These are phyloP conservation scores for Loriculus beryllinus DNA, from an alignment of 2,797 vertebrate genomes.

Conservation along the genomic window DNA sequence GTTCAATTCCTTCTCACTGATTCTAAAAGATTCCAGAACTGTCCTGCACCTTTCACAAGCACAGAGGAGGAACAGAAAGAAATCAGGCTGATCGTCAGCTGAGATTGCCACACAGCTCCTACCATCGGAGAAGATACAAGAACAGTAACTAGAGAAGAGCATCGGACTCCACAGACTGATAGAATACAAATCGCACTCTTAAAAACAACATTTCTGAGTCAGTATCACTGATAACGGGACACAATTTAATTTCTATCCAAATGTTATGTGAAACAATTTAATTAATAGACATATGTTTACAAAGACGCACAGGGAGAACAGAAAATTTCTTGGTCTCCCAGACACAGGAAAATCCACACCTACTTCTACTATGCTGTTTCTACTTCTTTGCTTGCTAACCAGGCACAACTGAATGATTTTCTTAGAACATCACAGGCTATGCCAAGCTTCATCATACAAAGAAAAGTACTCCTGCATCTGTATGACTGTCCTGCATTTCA, in stretches of 20 bases:
- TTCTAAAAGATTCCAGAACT: neutral
- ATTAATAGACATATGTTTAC: neutral
- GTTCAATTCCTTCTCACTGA: neutral
- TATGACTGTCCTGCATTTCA: neutral
- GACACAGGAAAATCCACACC: neutral
- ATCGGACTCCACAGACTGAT: neutral
- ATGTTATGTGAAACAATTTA: neutral
- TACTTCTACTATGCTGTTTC: neutral
- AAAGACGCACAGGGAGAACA: neutral
- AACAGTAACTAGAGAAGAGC: neutral
- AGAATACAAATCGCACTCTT: neutral
- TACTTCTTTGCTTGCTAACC: neutral
- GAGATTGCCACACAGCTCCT: neutral
- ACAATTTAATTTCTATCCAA: neutral
- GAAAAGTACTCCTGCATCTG: fast-evolving
- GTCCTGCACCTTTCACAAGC: neutral
- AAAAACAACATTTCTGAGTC: neutral
- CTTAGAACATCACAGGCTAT: neutral
- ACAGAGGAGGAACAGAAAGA: neutral
- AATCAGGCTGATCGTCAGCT: neutral
- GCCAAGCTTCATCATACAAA: neutral
- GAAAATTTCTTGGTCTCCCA: neutral
- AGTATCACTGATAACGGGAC: neutral
- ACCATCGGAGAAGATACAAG: neutral
- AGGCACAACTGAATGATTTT: neutral